phyloP scores from a whole-genome alignment of 2,113 vertebrate species.

The Hirundichthys speculiger region DNA sequence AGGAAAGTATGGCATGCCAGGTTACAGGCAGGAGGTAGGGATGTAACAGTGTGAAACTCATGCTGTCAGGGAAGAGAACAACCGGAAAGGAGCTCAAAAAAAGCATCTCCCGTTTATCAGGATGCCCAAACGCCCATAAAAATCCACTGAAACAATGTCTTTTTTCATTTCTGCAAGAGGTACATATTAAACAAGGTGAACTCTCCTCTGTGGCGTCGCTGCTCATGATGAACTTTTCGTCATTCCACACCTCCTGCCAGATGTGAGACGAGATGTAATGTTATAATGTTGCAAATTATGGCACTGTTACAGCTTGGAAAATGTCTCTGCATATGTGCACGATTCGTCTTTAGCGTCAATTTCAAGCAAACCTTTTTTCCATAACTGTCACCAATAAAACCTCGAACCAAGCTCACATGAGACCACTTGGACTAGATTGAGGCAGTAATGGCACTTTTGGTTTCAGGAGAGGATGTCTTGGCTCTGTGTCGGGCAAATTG shows the following conservation, averaged over 20 bases:
- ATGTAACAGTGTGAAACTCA: conserved; percentile 39
- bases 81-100: conserved; percentile 43
- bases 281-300: conserved; percentile 9
- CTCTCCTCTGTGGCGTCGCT: not conserved
- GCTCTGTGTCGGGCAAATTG: conserved; percentile 63
- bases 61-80: conserved; percentile 53
- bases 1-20: conserved; percentile 43
- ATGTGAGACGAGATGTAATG: not conserved
- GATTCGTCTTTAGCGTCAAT: conserved; percentile 25
- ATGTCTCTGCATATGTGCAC: not conserved
- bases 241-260: conserved; percentile 6
- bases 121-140: conserved; percentile 27
- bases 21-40: conserved; percentile 19
- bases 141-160: conserved; percentile 31
- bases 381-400: conserved; percentile 43
- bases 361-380: conserved; percentile 10
- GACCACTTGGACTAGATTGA: conserved; percentile 56
- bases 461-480: conserved; percentile 64
- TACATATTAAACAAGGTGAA: too few relatives aligned
- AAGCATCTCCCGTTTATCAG: conserved; percentile 44
- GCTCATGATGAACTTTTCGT: conserved; percentile 15
- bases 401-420: conserved; percentile 35
- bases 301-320: too few relatives aligned
- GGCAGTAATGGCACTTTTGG: conserved; percentile 61
- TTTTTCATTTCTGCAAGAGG: not conserved